phyloP scores from a whole-genome alignment of 2,113 vertebrate genomes.

The Bufo bufo region DNA sequence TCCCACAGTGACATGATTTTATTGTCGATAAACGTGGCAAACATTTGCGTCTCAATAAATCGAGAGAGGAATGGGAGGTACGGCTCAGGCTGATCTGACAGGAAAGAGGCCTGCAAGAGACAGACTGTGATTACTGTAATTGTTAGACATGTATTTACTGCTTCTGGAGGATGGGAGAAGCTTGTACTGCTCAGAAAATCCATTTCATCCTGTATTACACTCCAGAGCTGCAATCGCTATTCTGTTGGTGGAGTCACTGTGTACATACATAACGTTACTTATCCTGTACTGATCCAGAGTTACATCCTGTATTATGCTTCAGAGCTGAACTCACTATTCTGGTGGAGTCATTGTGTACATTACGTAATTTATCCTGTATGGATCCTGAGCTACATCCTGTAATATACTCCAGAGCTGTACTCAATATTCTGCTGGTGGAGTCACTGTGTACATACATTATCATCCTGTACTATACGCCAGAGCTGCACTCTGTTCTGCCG shows the following conservation, averaged over 20 bases:
- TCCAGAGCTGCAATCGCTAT: no score
- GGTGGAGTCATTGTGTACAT: no score
- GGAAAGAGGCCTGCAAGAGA: slow-evolving; percentile 87
- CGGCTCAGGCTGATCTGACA: slow-evolving; percentile 88
- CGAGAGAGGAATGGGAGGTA: slow-evolving; percentile 92
- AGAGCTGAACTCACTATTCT: no score
- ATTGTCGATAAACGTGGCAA: slow-evolving; percentile 95
- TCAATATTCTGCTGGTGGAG: no score
- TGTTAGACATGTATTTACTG: background rate
- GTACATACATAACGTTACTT: no score
- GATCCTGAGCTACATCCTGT: background rate
- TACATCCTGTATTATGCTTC: no score
- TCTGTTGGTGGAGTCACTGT: no score
- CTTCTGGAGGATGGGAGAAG: background rate
- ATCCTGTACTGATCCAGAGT: no score
- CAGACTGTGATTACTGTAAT: background rate
- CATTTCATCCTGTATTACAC: background rate
- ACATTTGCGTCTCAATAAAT: slow-evolving; percentile 98
- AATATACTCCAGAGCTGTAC: background rate
- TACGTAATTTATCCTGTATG: background rate
- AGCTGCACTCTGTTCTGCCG: background rate
- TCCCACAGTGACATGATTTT: slow-evolving; percentile 97
- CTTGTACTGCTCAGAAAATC: background rate
- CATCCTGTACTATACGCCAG: background rate
- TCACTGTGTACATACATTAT: no score